A percentile compares a stretch with the other conserved stretches of the same genome.
Conservation (phyloP, 2,888 invertebrate genomes). For the Eupithecia abbreviata region DNA sequence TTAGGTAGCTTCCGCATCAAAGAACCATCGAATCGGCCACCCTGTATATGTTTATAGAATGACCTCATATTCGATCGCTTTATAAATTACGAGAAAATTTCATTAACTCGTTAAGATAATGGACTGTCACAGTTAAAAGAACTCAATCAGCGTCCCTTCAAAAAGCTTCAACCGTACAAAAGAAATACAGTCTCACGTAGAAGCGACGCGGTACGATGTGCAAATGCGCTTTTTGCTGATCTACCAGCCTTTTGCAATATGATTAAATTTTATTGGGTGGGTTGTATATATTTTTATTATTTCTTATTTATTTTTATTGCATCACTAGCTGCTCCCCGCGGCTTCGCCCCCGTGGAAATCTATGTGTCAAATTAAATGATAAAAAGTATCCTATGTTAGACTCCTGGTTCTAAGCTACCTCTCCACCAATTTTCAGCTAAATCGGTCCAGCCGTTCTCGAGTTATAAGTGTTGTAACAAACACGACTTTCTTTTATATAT, state of each 20-base stretch:
- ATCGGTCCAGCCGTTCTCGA: no score
- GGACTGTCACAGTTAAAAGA: constrained; percentile 39
- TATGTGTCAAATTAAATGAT: no score
- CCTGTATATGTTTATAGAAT: constrained; percentile 7
- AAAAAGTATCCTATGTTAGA: no score
- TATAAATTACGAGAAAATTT: constrained; percentile 38
- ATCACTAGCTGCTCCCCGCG: no score
- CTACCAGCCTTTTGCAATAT: background rate
- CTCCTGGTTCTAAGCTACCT: no score
- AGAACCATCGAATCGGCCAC: background rate
- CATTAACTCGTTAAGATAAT: constrained; percentile 41
- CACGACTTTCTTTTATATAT: no score
- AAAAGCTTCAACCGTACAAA: background rate
- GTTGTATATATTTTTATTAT: no score
- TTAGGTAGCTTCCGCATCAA: no score
- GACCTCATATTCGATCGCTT: constrained; percentile 32
- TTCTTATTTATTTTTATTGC: no score
- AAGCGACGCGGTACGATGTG: constrained; percentile 5
- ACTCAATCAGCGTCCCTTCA: constrained; percentile 39
- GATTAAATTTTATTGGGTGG: background rate
- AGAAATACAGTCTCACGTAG: constrained; percentile 15
- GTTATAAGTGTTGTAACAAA: no score
- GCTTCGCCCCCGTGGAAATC: no score
- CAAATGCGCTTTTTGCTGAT: background rate
- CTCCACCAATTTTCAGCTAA: no score